Percentiles rank a stretch among this genome's conserved stretches.
phyloP scores from a whole-genome alignment of 2,113 vertebrate species.

The Numenius arquata region DNA sequence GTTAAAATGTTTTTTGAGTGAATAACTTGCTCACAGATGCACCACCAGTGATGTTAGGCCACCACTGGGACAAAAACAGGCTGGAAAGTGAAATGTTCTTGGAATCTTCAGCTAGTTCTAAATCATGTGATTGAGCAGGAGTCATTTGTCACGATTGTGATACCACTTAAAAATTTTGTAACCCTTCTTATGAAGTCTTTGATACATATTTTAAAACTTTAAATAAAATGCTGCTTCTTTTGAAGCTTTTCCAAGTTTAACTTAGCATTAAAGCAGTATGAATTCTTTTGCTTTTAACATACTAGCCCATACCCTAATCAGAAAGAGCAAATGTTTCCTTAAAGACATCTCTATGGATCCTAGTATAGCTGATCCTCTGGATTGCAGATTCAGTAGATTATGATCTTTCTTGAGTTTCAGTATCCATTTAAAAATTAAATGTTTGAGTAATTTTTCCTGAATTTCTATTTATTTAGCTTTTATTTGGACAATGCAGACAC shows the following conservation, averaged over 20 bases:
- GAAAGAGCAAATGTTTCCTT: no score
- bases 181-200: accelerated
- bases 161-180: not conserved
- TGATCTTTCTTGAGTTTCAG: not conserved
- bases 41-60: accelerated
- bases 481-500: not conserved
- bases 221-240: not conserved
- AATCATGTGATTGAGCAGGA: not conserved
- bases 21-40: not conserved
- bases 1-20: not conserved
- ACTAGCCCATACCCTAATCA: not conserved
- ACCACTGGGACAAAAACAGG: no score
- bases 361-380: not conserved
- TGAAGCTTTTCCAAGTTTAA: not conserved
- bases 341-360: no score
- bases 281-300: not conserved
- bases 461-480: not conserved
- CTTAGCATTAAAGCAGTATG: not conserved
- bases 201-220: not conserved
- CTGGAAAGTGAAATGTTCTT: not conserved
- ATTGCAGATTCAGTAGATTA: not conserved
- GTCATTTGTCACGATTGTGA: not conserved
- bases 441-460: not conserved
- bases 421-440: not conserved
- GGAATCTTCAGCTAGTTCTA: not conserved